Conservation (phyloP, 2,797 vertebrate genomes). For the Parauchenoglanis punctatus region DNA sequence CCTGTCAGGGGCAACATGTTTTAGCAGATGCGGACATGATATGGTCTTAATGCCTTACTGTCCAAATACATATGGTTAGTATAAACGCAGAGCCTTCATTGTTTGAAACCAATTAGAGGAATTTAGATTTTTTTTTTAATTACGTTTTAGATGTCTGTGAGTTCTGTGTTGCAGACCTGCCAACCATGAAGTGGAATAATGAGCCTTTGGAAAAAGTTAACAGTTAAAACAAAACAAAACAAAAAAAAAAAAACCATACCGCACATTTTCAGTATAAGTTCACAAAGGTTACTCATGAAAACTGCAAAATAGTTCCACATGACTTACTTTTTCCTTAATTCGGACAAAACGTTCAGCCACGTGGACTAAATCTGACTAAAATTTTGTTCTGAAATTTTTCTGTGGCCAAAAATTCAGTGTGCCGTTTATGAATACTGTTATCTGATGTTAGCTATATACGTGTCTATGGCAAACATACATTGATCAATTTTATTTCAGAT, state of each 20-base stretch:
- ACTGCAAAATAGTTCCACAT: background rate
- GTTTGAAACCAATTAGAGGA: background rate
- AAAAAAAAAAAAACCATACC: background rate
- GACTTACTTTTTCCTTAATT: background rate
- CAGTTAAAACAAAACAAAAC: background rate
- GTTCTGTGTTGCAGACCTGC: background rate
- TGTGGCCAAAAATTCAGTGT: background rate
- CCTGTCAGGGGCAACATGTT: background rate
- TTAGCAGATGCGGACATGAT: background rate
- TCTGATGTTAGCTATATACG: background rate
- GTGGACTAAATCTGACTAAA: background rate
- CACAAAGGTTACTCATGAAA: background rate
- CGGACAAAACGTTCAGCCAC: background rate
- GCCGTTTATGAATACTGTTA: background rate
- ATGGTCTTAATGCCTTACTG: background rate
- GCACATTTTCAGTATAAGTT: background rate
- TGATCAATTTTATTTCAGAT: background rate
- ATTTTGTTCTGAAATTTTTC: background rate
- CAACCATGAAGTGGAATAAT: background rate
- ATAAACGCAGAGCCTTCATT: background rate
- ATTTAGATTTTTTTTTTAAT: background rate
- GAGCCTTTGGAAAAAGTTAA: background rate
- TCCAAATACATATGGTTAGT: background rate
- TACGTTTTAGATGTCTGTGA: too few relatives aligned
- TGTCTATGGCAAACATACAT: background rate